Conservation (phyloP, 2,797 vertebrate species). For the Pseudochirops corinnae region DNA sequence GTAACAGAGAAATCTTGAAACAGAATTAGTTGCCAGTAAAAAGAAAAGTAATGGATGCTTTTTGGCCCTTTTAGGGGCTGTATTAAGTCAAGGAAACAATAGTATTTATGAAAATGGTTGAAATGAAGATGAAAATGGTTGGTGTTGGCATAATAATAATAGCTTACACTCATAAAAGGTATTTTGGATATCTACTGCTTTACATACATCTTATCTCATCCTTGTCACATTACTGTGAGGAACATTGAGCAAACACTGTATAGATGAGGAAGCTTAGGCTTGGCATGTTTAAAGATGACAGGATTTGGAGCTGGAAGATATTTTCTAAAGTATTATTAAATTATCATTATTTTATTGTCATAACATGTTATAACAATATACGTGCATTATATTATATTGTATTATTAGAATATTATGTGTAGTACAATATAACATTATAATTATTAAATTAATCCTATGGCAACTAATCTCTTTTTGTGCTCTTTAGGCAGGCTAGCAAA, state of each 20-base stretch:
- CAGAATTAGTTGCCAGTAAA: conserved; percentile 34
- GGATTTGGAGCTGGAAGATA: neutral
- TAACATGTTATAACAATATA: too few species aligned
- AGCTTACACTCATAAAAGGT: neutral
- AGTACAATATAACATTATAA: neutral
- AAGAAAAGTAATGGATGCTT: neutral
- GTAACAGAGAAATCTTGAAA: conserved; percentile 13
- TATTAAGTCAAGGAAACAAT: neutral
- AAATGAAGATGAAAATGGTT: neutral
- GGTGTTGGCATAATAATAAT: neutral
- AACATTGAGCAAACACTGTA: neutral
- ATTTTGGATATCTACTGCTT: neutral
- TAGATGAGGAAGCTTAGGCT: neutral
- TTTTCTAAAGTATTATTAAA: neutral
- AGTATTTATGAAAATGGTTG: neutral
- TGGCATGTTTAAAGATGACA: neutral
- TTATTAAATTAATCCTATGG: neutral
- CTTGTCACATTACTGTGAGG: neutral
- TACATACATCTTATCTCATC: neutral
- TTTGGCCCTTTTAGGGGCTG: neutral
- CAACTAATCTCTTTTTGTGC: neutral
- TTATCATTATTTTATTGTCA: neutral
- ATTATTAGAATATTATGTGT: neutral
- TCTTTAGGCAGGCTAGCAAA: neutral
- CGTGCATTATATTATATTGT: too few species aligned